Evolutionary conservation across 2,888 invertebrate species (phyloP), one percentile per base, ranked within the genome.

Genomic region (Cosmopolites sordidus): DNA sequence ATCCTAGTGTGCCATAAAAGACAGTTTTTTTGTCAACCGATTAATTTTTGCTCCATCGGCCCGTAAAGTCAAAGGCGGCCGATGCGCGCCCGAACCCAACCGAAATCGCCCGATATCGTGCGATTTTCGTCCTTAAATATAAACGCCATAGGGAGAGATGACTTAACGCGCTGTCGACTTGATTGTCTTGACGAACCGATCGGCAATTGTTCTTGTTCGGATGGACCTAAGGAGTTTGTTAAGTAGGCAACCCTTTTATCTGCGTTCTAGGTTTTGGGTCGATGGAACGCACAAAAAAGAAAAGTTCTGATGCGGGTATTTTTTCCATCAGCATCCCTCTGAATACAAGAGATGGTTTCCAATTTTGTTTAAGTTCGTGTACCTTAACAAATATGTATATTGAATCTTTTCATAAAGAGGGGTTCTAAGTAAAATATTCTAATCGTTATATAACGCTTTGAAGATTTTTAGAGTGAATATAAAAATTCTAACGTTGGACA

Each of bases 61-160:
- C 67, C 65, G 73, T 72, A 73, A 73, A 73, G 73, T 73, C 72
- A 73, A 73, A 73, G 72, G 62, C 46, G 44, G 58, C 66, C 67
- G 64, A 57, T 22, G 55, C 65, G 47, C 44, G 45, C 48, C 40
- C 54, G 54, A 49, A 45, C 46, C 49, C 9, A 48, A 17, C 49
- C 49, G 49, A 45, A 45, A 45, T 38, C 16, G 42, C 14, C 33
- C 51, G 43, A 48, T 55, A 66, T 59, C 58, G 59, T 48, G 58
- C 60, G 58, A 64, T 58, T 64, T 58, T 63, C 58, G 60, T 51
- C 60, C 29, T 45, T 60, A 57, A 47, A 39, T 22, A 40, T 16
- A 15, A 17, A 16, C 29, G 43, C 53, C 51, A 16, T 38, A 51
- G 47, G 50, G 39, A 45, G 45, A 9, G 51, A 43, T 51, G 33